These are phyloP conservation scores for Muscicapa adusta DNA, from an alignment of 2,113 vertebrate species.

Conservation along the genomic window DNA sequence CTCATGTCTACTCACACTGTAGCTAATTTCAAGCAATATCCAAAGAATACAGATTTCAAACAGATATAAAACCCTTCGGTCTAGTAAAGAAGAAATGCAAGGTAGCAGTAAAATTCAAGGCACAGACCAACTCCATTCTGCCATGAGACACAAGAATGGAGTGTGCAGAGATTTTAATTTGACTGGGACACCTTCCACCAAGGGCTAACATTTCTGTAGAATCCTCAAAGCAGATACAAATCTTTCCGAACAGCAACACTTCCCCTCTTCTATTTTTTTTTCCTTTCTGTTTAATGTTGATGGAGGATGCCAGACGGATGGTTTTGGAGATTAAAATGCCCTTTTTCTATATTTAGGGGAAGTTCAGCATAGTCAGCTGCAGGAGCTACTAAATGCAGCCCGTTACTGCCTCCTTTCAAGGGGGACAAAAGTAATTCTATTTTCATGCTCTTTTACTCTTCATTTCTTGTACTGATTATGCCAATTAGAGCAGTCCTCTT, in stretches of 20 bases:
- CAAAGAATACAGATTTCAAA: background rate
- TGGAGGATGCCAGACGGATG: background rate
- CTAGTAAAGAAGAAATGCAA: background rate
- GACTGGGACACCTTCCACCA: background rate
- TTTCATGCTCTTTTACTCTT: background rate
- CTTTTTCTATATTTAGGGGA: background rate
- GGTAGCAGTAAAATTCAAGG: background rate
- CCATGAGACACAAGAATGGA: rapidly evolving
- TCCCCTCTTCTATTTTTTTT: rapidly evolving
- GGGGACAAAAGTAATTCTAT: background rate
- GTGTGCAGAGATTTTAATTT: background rate
- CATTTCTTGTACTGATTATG: conserved; percentile 7
- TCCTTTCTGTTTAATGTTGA: background rate
- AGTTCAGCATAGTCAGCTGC: background rate
- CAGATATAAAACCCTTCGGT: background rate
- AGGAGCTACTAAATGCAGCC: background rate
- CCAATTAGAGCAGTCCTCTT: background rate
- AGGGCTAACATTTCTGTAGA: background rate
- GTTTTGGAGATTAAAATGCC: background rate
- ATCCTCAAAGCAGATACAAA: background rate
- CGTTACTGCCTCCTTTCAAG: background rate
- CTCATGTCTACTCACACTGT: background rate
- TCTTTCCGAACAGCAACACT: background rate
- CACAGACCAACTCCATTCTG: background rate
- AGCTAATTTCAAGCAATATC: conserved; percentile 7